These are phyloP conservation scores for Carapus acus DNA, from an alignment of 2,797 vertebrate species.

Conservation along the genomic window DNA sequence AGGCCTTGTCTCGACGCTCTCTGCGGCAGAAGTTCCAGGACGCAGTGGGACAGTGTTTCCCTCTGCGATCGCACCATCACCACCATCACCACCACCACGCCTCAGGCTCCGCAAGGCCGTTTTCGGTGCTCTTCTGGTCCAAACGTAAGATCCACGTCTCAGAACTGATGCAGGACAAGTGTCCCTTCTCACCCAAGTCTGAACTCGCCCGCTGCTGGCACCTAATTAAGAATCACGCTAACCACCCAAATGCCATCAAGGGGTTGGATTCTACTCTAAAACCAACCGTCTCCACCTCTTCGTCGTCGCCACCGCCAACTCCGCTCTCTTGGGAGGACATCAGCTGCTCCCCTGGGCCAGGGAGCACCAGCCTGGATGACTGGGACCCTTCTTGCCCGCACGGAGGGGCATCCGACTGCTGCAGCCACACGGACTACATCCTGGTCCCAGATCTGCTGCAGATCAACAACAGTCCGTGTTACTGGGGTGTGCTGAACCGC, in stretches of 20 bases:
- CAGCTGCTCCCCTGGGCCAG: constrained; percentile 72
- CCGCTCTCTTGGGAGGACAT: constrained; percentile 74
- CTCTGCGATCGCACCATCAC: constrained; percentile 82
- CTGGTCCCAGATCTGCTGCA: constrained; percentile 94
- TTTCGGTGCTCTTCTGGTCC: constrained; percentile 80
- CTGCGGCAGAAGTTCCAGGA: constrained; percentile 94
- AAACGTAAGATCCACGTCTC: constrained; percentile 94
- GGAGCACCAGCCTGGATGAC: constrained; percentile 73
- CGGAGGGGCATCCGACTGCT: constrained; percentile 50
- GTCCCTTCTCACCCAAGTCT: constrained; percentile 88
- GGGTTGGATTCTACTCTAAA: constrained; percentile 66
- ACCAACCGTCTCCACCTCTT: constrained; percentile 47
- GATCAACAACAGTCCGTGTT: constrained; percentile 94
- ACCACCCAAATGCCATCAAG: constrained; percentile 70
- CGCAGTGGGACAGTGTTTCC: constrained; percentile 91
- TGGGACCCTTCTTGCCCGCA: constrained; percentile 64
- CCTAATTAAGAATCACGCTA: constrained; percentile 84
- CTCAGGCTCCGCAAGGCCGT: constrained; percentile 53
- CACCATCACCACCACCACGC: constrained; percentile 65
- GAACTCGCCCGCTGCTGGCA: constrained; percentile 93
- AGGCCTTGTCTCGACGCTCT: constrained; percentile 82
- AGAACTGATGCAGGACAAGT: constrained; percentile 92
- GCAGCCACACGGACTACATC: constrained; percentile 83
- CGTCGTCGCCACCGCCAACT: constrained; percentile 59
- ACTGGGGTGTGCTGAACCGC: constrained; percentile 96